Conservation (phyloP, 2,888 invertebrate species). For the Trissoscelio sp. region DNA sequence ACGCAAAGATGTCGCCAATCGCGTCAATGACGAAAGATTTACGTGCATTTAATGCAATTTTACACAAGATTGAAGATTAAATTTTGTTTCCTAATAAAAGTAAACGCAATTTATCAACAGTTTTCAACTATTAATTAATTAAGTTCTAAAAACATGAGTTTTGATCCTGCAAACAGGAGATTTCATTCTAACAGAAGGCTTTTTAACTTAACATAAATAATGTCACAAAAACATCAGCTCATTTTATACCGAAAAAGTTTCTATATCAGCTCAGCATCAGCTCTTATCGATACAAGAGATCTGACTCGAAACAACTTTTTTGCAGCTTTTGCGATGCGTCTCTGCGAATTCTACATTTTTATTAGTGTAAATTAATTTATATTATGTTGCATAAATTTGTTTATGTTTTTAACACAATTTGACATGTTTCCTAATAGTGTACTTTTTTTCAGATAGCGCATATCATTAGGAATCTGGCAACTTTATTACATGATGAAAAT, state of each 20-base stretch:
- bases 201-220: slow-evolving; percentile 24
- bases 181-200: neutral
- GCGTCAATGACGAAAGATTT: slow-evolving; percentile 69
- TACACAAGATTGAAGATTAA: neutral
- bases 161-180: no score
- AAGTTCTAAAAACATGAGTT: no score
- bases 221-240: slow-evolving; percentile 7
- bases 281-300: slow-evolving; percentile 32
- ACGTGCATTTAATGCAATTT: slow-evolving; percentile 14
- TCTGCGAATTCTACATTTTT: slow-evolving; percentile 31
- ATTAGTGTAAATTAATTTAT: slow-evolving; percentile 35
- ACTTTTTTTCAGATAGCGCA: slow-evolving; percentile 2
- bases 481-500: slow-evolving; percentile 9
- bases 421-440: slow-evolving; percentile 9
- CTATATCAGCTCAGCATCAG: slow-evolving; percentile 21
- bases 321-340: slow-evolving; percentile 4
- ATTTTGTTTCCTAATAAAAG: no score
- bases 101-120: no score
- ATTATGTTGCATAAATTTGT: slow-evolving; percentile 6
- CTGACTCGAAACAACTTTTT: slow-evolving; percentile 47
- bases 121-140: no score
- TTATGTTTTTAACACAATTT: slow-evolving; percentile 14
- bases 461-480: slow-evolving; percentile 20
- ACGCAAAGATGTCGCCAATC: slow-evolving; percentile 77
- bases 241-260: slow-evolving; percentile 20